Base-by-base conservation (phyloP, 2,888 invertebrate genomes). In the Ceriagrion tenellum region DNA sequence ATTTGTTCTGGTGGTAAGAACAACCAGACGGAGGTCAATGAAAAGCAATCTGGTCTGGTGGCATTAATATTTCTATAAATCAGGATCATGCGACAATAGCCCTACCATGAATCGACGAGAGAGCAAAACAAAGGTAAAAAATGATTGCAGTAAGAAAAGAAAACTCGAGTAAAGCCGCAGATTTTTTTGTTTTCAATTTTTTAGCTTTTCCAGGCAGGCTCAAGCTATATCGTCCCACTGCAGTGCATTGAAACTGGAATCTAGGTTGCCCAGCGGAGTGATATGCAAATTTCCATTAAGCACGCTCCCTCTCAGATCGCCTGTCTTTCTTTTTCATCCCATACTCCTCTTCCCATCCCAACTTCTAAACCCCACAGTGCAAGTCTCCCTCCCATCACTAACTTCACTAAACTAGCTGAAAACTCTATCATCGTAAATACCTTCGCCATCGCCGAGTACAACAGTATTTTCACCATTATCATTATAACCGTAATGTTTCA, bases 211-310 rank as follows among this genome's bases (percentile, higher is more conserved):
- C 69, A 23, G 8, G 69, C 59, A 59, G 59, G 69, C 26, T 81
- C 35, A 13, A 47, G 59, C 81, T 16, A 47, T 89, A 6, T n/a
- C 89, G 55, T 47, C 55, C 89, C 20, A 81, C 81, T n/a, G 81
- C 81, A 81, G 35, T 18, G 81, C 13, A 81, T 35, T 81, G 16
- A 35, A 47, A 12, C 55, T 16, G 89, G n/a, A 55, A 89, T 89
- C 89, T 89, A 55, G n/a, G 55, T 55, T 89, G 89, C 89, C 55
- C 47, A 26, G 89, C 55, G 20, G 89, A 89, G 89, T 89, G 89
- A 55, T 89, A 89, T 89, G 89, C 55, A 89, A 89, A 89, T 89
- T 89, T 89, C 35, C 89, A 55, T 89, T 55, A 55, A 55, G n/a
- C 89, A 47, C 89, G 55, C 89, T 81, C 81, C n/a, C 13, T 81